Evolutionary conservation across 2,888 invertebrate genomes (phyloP).

Genomic region (Oscheius sp.): DNA sequence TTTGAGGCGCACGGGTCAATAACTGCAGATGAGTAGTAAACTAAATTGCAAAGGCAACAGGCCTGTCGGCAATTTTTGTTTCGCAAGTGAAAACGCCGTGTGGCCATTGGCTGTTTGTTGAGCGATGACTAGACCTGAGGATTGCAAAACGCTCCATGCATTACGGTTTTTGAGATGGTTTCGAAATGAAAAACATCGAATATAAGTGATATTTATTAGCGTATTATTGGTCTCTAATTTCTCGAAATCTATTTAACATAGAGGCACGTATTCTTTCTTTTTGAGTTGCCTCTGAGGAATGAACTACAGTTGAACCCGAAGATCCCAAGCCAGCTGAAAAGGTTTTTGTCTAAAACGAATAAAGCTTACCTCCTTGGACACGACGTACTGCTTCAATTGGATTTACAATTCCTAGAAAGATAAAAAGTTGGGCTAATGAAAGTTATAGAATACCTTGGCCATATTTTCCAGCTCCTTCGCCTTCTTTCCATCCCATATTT

Average conservation of each 20-base stretch:
- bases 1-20: too few species aligned
- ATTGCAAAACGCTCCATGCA: too few species aligned
- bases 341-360: too few species aligned
- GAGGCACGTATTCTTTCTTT: conserved; percentile 52
- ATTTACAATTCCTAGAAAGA: conserved; percentile 60
- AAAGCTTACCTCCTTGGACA: conserved; percentile 63
- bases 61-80: too few species aligned
- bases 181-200: too few species aligned
- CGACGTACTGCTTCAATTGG: conserved; percentile 65
- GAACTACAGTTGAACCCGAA: conserved; percentile 41
- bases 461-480: conserved; percentile 89
- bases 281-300: conserved; percentile 40
- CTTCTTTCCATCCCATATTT: conserved; percentile 99
- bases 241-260: conserved; percentile 45
- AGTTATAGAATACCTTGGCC: conserved; percentile 79
- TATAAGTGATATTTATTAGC: too few species aligned
- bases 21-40: too few species aligned
- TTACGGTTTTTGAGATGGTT: too few species aligned
- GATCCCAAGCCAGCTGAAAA: conserved; percentile 65
- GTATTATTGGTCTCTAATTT: conserved; percentile 13
- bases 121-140: too few species aligned
- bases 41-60: too few species aligned
- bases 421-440: neutral
- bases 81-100: too few species aligned
- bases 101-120: too few species aligned